Conservation (phyloP, 2,888 invertebrate genomes). For the Abrostola triplasia region DNA sequence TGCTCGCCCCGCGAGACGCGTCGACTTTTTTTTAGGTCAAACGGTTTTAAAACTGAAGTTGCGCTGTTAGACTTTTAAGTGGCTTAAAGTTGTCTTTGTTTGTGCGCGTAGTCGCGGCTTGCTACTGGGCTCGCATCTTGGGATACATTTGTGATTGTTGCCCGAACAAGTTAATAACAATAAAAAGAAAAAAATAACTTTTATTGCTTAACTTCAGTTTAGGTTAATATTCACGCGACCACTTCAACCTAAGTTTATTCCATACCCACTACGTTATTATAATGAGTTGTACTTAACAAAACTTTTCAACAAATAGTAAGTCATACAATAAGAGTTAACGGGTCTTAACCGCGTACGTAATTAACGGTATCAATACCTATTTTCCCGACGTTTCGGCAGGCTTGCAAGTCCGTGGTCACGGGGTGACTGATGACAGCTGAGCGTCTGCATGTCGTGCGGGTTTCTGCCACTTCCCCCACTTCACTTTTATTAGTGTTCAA, state of each 20-base stretch:
- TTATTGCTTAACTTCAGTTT: constrained; percentile 37
- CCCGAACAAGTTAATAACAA: constrained; percentile 33
- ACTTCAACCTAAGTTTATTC: background rate
- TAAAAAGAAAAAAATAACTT: constrained; percentile 33
- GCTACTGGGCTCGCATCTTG: constrained; percentile 33
- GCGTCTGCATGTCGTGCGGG: too few relatives aligned
- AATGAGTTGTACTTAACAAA: too few relatives aligned
- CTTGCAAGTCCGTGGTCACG: too few relatives aligned
- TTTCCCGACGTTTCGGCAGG: too few relatives aligned
- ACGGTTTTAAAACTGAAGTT: constrained; percentile 70
- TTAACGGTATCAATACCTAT: too few relatives aligned
- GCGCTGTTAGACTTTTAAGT: constrained; percentile 70
- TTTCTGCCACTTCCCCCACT: too few relatives aligned
- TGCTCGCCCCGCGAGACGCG: constrained; percentile 6
- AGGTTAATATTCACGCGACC: constrained; percentile 24
- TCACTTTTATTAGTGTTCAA: too few relatives aligned
- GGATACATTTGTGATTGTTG: constrained; percentile 41
- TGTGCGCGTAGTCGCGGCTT: constrained; percentile 46
- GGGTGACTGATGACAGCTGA: too few relatives aligned
- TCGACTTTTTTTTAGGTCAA: constrained; percentile 65
- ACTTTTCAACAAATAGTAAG: too few relatives aligned
- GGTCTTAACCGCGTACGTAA: too few relatives aligned
- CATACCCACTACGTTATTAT: too few relatives aligned
- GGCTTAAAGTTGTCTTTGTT: constrained; percentile 68
- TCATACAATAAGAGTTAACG: too few relatives aligned